Base-by-base conservation (phyloP, 2,888 invertebrate genomes). In the Tenthredo notha region DNA sequence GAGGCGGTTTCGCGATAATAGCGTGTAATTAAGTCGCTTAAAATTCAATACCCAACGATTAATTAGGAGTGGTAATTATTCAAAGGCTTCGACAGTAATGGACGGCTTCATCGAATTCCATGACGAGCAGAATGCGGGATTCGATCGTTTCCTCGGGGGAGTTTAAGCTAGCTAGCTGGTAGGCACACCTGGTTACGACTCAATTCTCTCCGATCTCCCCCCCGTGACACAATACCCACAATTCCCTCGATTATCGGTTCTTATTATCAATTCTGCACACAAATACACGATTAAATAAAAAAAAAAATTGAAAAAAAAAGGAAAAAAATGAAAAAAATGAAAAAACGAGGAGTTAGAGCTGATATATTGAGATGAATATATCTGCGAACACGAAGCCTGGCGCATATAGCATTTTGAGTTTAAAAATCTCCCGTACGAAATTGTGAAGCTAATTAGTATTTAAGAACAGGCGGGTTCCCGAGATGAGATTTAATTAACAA, bases 51-150 rank as follows among this genome's bases (percentile, higher is more conserved):
- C 47, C 65, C 65, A 29, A 70, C 83, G 50, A 83, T 83, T 83
- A 83, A 83, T 83, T 83, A 83, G 67, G 83, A 67, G 65, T 25
- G 40, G 67, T 83, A 83, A 83, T 83, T 83, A 83, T 83, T 83
- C 83, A 83, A 83, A 83, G 83, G 67, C 83, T 65, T 83, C 83
- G 83, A 83, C 85, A 84, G 86, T 87, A 88, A 88, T 87, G 86
- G 87, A 88, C 86, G 87, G 87, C 88, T 88, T 88, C 88, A 88
- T 88, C 87, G 88, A 87, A 78, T 85, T 83, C 86, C 87, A 87
- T 88, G 88, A 88, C 88, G 84, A 72, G 88, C 88, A 86, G 84
- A 88, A 88, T 86, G 75, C 40, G 21, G 80, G 47, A 61, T 37
- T 50, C 67, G 83, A 83, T 67, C 67, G 67, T 77, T 40, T 77